Base-by-base conservation (phyloP, 2,113 vertebrate genomes). In the Brachyhypopomus gauderio region DNA sequence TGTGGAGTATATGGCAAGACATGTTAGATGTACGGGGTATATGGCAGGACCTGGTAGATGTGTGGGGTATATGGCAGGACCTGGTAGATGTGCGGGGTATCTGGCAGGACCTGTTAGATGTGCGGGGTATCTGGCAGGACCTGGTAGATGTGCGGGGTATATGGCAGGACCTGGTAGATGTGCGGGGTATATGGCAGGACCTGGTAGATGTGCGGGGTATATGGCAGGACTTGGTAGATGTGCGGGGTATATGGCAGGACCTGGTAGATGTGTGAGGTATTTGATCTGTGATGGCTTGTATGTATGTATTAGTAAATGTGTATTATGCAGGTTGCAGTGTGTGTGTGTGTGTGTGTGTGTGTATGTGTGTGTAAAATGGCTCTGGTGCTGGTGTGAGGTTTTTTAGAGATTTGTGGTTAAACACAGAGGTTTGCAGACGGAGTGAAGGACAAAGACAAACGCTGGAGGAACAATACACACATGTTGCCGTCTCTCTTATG, bases 11-110 rank as follows among this genome's bases (percentile, higher is more conserved):
- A 41, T 63, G n/a, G 22, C 4, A 27, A 20, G 62, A 41, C 52
- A 19, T 41, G 38, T 16, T 12, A 4, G 16, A 5, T 7, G 14
- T 52, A 3, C 20, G 2, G 17, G 22, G 23, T 52, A 64, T 64
- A 45, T 76, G 30, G 17, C n/a, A n/a, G n/a, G n/a, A n/a, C n/a
- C n/a, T n/a, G n/a, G n/a, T n/a, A n/a, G n/a, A n/a, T n/a, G n/a
- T 41, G 36, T 22, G 66, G 66, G 34, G 66, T 34, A 67, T 67
- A 14, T 67, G 34, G 52, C 64, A 36, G 75, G 80, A 34, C 56
- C 30, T 75, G 80, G 59, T 30, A 16, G n/a, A 74, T 52, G 66
- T 66, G 67, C 67, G 74, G 75, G 66, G 52, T 48, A 64, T 38
- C 62, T 70, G 71, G 55, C 55, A 38, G 17, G 9, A 5, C 17